Evolutionary conservation across 2,797 vertebrate genomes (phyloP), one percentile per base, ranked within the genome.

Genomic region (Parambassis ranga): DNA sequence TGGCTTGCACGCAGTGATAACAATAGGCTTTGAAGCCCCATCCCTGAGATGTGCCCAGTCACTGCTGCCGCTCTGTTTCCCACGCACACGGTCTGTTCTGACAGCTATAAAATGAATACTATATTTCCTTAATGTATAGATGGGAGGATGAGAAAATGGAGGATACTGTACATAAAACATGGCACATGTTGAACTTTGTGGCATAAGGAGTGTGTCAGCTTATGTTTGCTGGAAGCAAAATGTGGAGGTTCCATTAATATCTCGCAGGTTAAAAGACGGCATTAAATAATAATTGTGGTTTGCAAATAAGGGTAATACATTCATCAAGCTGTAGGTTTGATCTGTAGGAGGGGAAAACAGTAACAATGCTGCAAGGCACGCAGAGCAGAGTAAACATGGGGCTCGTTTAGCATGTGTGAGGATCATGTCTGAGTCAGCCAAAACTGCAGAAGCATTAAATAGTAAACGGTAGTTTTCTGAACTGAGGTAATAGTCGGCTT

Each of bases 11-110:
- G 48, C 64, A 63, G 36, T 44, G 70, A 75, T 79, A 79, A 80
- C 79, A 77, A 68, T 68, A 43, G 9, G 57, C 73, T 76, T 72
- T 75, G 77, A 78, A 77, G 75, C 69, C 62, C 48, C 33, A 49
- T 60, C 74, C 58, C 47, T 11, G 55, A 74, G 73, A 72, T 50
- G 63, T 62, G 74, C 64, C 60, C 23, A 14, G 75, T 76, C 83
- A 59, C 64, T 48, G 65, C 62, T 50, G 61, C 33, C 44, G 61
- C 33, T 44, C 52, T 22, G 56, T 50, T 79, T 72, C 33, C 33
- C 32, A 31, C 13, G 24, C 43, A 26, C 19, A 6, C 7, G 6
- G 19, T 15, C 31, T 39, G 18, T 26, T 41, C 13, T 37, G 44
- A 53, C 68, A 71, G 43, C 30, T 16, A 16, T 13, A 22, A 9